These are phyloP conservation scores for Tipula confusa DNA, from an alignment of 2,888 invertebrate genomes.

Conservation along the genomic window DNA sequence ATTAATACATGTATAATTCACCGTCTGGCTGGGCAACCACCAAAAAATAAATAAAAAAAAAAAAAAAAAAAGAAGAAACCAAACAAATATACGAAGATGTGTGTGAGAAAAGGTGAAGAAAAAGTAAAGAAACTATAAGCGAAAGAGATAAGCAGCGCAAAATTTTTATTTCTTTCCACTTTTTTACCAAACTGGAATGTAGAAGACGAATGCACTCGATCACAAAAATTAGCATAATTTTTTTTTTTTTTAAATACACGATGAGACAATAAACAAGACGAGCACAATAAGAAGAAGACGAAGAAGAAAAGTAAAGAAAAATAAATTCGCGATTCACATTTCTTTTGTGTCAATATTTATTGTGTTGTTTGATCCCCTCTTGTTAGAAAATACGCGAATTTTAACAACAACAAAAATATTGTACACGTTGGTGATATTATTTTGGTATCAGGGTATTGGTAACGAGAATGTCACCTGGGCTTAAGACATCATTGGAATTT, in stretches of 20 bases:
- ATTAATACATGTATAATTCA: background rate
- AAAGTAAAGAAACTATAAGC: background rate
- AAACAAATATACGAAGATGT: background rate
- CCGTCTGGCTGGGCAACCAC: conserved; percentile 25
- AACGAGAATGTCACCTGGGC: too few relatives aligned
- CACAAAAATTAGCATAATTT: conserved; percentile 25
- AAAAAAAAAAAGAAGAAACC: background rate
- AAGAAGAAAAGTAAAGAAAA: background rate
- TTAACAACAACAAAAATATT: too few relatives aligned
- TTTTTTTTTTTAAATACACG: background rate
- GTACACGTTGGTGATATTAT: too few relatives aligned
- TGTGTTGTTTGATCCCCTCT: background rate
- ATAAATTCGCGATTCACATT: background rate
- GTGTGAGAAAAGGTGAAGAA: background rate
- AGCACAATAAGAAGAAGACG: background rate
- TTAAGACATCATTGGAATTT: too few relatives aligned
- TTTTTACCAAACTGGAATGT: background rate
- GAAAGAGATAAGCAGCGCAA: background rate
- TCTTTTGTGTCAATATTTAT: conserved; percentile 25
- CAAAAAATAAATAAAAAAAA: background rate
- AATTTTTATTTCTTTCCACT: background rate
- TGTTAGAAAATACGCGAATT: background rate
- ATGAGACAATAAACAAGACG: background rate
- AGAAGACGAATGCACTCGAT: background rate
- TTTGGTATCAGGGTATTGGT: too few relatives aligned